These are phyloP conservation scores for Hypena proboscidalis DNA, from an alignment of 2,888 invertebrate genomes.

Conservation along the genomic window DNA sequence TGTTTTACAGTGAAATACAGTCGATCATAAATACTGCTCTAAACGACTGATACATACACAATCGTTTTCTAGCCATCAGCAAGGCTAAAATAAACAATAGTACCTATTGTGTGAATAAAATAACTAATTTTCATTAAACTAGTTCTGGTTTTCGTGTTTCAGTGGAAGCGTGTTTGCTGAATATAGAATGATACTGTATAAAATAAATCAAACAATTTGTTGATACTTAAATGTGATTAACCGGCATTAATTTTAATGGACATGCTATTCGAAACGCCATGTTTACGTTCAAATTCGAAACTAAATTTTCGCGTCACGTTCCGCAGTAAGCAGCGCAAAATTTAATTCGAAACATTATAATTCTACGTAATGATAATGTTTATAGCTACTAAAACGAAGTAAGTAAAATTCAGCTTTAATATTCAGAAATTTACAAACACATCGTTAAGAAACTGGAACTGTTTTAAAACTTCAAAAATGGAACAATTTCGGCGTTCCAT, in stretches of 20 bases:
- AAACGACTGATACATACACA: too few species aligned
- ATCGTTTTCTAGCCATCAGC: too few species aligned
- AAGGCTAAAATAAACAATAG: too few species aligned
- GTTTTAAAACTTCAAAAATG: constrained; percentile 14
- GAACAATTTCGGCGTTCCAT: constrained; percentile 16
- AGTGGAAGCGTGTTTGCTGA: not conserved
- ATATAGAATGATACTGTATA: not conserved
- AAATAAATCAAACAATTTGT: constrained; percentile 12
- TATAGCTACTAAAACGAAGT: constrained; percentile 1
- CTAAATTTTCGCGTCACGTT: too few species aligned
- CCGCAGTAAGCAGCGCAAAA: not conserved
- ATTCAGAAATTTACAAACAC: constrained; percentile 5
- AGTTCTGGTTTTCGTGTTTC: not conserved
- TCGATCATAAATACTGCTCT: too few species aligned
- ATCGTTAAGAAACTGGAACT: constrained; percentile 1
- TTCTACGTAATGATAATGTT: constrained; percentile 7
- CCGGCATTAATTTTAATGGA: constrained; percentile 5
- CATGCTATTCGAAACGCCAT: constrained; percentile 5
- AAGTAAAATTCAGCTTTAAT: constrained; percentile 4
- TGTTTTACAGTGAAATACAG: too few species aligned
- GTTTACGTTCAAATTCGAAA: not conserved
- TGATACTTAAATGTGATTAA: constrained; percentile 4
- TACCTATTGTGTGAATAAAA: too few species aligned
- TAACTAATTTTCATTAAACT: too few species aligned
- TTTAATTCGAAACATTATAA: constrained; percentile 9